Base-by-base conservation (phyloP, 2,888 invertebrate genomes). In the Parascotia fuliginaria region DNA sequence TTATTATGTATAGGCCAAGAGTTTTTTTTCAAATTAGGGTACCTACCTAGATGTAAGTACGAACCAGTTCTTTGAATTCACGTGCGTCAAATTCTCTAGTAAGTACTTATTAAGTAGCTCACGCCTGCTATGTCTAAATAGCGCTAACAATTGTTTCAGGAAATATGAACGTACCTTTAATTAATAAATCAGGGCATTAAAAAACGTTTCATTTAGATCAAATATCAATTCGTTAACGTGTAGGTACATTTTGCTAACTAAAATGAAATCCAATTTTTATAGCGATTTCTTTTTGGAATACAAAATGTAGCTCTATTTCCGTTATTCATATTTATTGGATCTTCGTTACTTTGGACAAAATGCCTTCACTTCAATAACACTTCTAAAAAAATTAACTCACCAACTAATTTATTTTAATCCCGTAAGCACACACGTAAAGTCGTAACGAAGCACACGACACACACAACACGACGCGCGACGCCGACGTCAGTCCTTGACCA, bases 401-500 rank as follows among this genome's bases (percentile, higher is more conserved):
- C 24, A 19, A 19, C 5, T 3, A 3, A 19, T 34, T 33, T 22
- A 11, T 40, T 34, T 19, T 29, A 41, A 36, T 7, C 9, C 9
- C 11, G 14, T 45, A 24, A 31, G 32, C 31, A 4, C 43, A 28
- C 24, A 16, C 45, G 38, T 24, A 24, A 29, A 13, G 12, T 13
- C 15, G 38, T 9, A 24, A 32, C 19, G 19, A 34, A 16, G 12
- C 28, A 7, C 50, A 41, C 45, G 37, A 14, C 36, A 38, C 38
- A 28, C 37, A 44, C 44, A 37, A 31, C 40, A 38, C 37, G 33
- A n/a, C n/a, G n/a, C n/a, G n/a, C 28, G 31, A 12, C 6, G 19
- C 2, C 39, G 24, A 32, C 49, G 42, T 46, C 45, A 33, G 38
- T 14, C 14, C 46, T 38, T 16, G 45, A 12, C 28, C 45, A 52